These are phyloP conservation scores for Promerops cafer DNA, from an alignment of 2,113 vertebrate species.

Conservation along the genomic window DNA sequence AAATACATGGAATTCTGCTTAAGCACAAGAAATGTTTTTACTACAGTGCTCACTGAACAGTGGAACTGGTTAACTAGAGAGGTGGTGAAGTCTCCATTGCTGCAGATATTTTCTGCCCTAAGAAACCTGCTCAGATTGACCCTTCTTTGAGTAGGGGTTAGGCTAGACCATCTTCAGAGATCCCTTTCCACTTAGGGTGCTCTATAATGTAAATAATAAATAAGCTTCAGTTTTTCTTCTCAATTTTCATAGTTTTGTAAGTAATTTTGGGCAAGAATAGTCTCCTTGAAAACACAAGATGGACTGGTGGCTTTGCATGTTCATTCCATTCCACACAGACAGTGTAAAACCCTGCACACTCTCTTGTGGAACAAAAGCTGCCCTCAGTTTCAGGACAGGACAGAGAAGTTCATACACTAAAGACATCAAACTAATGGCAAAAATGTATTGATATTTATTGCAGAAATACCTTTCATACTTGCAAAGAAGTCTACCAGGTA, in stretches of 20 bases:
- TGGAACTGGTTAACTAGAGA: background rate
- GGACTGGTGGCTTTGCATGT: background rate
- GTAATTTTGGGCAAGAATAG: background rate
- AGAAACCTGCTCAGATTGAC: background rate
- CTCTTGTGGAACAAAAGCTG: background rate
- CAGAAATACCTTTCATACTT: conserved; percentile 37
- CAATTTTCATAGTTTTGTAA: background rate
- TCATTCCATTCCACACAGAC: background rate
- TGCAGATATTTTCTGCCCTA: background rate
- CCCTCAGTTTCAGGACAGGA: background rate
- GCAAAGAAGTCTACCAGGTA: conserved; percentile 50
- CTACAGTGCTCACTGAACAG: background rate
- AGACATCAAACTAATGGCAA: background rate
- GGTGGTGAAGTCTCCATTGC: background rate
- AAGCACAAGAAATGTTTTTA: background rate
- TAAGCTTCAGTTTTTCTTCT: background rate
- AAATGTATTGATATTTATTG: background rate
- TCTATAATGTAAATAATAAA: background rate
- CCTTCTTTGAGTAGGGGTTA: background rate
- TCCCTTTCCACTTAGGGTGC: background rate
- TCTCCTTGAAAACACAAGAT: background rate
- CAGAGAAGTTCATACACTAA: background rate
- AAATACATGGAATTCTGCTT: background rate
- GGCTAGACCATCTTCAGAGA: background rate
- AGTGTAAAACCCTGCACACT: background rate